Evolutionary conservation across 1,140 invertebrate genomes (phyloP).

Genomic region (Acromyrmex echinatior): DNA sequence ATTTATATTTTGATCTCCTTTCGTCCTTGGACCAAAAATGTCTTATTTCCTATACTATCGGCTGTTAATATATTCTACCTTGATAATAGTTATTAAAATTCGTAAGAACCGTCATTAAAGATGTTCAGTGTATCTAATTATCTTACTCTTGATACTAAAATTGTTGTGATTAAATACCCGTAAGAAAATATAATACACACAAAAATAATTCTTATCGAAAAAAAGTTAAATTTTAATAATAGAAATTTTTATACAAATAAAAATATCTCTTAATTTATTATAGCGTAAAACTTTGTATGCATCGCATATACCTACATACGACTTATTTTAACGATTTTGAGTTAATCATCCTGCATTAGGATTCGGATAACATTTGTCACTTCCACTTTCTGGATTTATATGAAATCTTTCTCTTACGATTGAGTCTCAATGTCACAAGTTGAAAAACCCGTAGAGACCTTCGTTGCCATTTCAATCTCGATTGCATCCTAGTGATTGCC

Average conservation of each 20-base stretch:
- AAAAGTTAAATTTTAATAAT: background rate
- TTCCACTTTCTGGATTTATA: slow-evolving; percentile 34
- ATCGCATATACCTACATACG: background rate
- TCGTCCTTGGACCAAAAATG: background rate
- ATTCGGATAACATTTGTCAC: slow-evolving; percentile 23
- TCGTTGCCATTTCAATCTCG: slow-evolving; percentile 72
- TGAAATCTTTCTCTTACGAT: slow-evolving; percentile 16
- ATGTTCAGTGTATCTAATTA: background rate
- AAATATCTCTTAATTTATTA: slow-evolving; percentile 8
- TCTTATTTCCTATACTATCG: background rate
- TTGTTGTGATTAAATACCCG: background rate
- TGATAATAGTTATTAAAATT: slow-evolving; percentile 8
- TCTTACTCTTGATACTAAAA: background rate
- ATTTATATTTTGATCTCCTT: background rate
- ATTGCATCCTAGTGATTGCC: slow-evolving; percentile 65
- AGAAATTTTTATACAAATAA: slow-evolving; percentile 2
- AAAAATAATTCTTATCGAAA: background rate
- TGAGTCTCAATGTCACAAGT: slow-evolving; percentile 24
- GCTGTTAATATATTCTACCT: background rate
- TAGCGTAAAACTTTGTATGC: background rate
- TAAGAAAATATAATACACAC: background rate
- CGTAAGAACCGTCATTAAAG: background rate
- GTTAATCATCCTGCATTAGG: background rate
- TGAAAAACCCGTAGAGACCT: slow-evolving; percentile 15
- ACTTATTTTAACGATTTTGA: background rate